Percentiles rank a stretch among this genome's conserved stretches.
phyloP scores from a whole-genome alignment of 2,888 invertebrate genomes.

The Choreutis nemorana region DNA sequence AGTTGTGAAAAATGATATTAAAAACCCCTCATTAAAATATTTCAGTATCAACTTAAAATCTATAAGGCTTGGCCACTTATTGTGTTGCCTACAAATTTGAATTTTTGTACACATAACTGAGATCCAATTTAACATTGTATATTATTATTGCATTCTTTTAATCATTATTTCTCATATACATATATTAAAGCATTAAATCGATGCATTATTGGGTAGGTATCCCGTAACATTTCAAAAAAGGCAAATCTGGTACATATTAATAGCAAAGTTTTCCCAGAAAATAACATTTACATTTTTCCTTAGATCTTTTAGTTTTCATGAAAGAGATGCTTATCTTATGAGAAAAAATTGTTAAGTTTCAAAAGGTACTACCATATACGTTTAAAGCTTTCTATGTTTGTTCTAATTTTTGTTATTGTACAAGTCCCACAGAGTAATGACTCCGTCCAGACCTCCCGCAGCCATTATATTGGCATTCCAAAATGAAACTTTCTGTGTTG shows the following conservation, averaged over 20 bases:
- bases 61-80: slow-evolving; percentile 39
- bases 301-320: slow-evolving; percentile 5
- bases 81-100: slow-evolving; percentile 2
- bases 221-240: slow-evolving; percentile 23
- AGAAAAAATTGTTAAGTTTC: no score
- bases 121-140: slow-evolving; percentile 34
- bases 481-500: slow-evolving; percentile 67
- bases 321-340: slow-evolving; percentile 2
- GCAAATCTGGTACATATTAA: slow-evolving; percentile 33
- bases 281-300: slow-evolving; percentile 6
- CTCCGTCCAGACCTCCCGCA: slow-evolving; percentile 76
- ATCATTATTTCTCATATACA: slow-evolving; percentile 18
- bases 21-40: no score
- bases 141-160: slow-evolving; percentile 25
- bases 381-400: no score
- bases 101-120: slow-evolving; percentile 40
- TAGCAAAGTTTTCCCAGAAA: slow-evolving; percentile 8
- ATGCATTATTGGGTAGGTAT: slow-evolving; percentile 17
- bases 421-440: slow-evolving; percentile 81
- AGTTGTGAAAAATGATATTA: no score
- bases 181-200: slow-evolving; percentile 18
- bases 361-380: no score
- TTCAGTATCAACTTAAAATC: slow-evolving; percentile 33
- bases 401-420: slow-evolving; percentile 68
- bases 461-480: slow-evolving; percentile 84